Conservation (phyloP, 2,113 vertebrate genomes). For the Lontra canadensis region DNA sequence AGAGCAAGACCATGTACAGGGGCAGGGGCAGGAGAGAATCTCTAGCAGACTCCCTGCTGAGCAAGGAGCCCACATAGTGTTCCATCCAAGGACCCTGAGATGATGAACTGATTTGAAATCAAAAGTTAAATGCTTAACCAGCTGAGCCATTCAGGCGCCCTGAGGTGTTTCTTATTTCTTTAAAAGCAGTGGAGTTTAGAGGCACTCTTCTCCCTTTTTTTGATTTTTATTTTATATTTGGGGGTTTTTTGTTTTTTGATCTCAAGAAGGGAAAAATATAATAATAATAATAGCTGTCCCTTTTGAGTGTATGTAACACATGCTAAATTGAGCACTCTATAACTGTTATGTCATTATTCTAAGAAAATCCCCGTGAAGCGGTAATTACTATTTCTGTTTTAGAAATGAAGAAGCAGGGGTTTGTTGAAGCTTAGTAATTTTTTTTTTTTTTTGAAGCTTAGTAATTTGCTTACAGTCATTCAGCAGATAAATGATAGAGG, state of each 20-base stretch:
- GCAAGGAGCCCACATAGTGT: neutral
- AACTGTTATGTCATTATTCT: neutral
- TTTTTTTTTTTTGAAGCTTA: neutral
- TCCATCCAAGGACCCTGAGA: neutral
- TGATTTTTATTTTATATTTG: neutral
- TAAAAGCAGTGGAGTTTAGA: neutral
- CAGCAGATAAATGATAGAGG: neutral
- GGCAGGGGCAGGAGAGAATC: neutral
- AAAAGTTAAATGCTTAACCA: neutral
- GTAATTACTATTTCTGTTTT: neutral
- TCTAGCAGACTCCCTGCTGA: neutral
- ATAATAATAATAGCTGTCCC: neutral
- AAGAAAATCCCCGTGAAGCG: neutral
- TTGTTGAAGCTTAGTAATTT: neutral
- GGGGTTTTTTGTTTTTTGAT: neutral
- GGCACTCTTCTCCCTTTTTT: neutral
- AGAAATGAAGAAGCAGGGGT: neutral
- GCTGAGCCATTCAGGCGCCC: neutral
- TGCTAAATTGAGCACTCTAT: neutral
- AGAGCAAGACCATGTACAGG: neutral
- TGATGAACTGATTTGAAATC: neutral
- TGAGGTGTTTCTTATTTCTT: neutral
- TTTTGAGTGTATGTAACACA: neutral
- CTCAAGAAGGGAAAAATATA: neutral
- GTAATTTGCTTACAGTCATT: neutral